These are phyloP conservation scores for Acyrthosiphon pisum DNA, from an alignment of 1,140 invertebrate species.

Conservation along the genomic window DNA sequence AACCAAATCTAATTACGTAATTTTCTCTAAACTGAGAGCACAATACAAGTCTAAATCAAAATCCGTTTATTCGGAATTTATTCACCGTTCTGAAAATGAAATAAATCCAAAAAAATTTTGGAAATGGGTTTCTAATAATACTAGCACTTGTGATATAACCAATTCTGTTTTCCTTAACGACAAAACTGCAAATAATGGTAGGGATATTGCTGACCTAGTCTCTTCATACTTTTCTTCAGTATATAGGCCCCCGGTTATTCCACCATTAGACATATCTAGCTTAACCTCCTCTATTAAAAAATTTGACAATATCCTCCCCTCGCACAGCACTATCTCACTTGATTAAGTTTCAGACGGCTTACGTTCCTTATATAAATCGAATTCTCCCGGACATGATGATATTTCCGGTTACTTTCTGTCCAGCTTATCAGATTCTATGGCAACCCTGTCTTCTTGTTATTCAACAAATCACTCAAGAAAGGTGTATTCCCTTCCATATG, in stretches of 20 bases:
- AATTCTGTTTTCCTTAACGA: background rate
- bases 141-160: background rate
- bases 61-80: too few species aligned
- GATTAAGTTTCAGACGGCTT: slow-evolving; percentile 6
- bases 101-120: background rate
- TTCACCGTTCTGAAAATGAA: background rate
- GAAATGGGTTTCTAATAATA: slow-evolving; percentile 36
- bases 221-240: background rate
- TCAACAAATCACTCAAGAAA: slow-evolving; percentile 30
- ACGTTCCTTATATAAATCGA: slow-evolving; percentile 12
- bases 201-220: background rate
- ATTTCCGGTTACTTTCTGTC: slow-evolving; percentile 14
- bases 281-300: background rate
- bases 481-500: background rate
- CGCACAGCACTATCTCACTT: background rate
- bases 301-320: background rate
- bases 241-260: background rate
- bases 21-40: too few species aligned
- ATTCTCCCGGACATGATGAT: slow-evolving; percentile 8
- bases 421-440: background rate
- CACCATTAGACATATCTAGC: background rate
- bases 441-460: slow-evolving; percentile 11
- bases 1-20: too few species aligned
- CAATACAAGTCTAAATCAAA: too few species aligned
- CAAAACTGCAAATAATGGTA: slow-evolving; percentile 18